Percentiles rank a stretch among this genome's conserved stretches.
These are phyloP conservation scores for Rhynchopsitta pachyrhyncha DNA, from an alignment of 2,113 vertebrate genomes.

Conservation along the genomic window DNA sequence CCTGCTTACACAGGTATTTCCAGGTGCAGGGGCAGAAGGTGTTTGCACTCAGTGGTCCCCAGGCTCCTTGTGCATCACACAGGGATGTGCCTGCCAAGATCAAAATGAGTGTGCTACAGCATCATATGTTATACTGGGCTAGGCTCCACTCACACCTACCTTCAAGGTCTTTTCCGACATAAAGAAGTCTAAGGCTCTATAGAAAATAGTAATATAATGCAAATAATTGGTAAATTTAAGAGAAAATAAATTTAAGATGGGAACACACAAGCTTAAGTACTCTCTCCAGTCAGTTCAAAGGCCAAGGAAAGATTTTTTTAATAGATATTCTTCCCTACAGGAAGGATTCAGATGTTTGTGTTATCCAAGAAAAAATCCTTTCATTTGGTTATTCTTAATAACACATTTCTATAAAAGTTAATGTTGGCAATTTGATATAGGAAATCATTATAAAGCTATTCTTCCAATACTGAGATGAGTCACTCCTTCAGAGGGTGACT, in stretches of 20 bases:
- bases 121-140: rapidly evolving
- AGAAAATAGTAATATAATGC: not conserved
- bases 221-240: not conserved
- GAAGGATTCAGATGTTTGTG: not conserved
- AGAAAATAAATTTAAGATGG: not conserved
- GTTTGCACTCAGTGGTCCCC: rapidly evolving
- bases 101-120: rapidly evolving
- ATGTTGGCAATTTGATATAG: not conserved
- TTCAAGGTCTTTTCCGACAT: not conserved
- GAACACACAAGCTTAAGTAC: not conserved
- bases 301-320: not conserved
- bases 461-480: not conserved
- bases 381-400: not conserved
- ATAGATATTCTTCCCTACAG: no score
- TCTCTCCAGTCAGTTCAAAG: not conserved
- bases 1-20: not conserved
- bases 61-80: rapidly evolving
- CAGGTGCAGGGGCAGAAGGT: not conserved
- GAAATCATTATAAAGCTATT: not conserved
- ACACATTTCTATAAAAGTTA: not conserved
- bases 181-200: not conserved
- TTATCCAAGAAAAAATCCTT: not conserved
- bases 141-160: not conserved
- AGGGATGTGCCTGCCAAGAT: rapidly evolving
- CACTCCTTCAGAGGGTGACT: rapidly evolving